These are phyloP conservation scores for Halcyon badia DNA, from an alignment of 2,797 vertebrate genomes.

Conservation along the genomic window DNA sequence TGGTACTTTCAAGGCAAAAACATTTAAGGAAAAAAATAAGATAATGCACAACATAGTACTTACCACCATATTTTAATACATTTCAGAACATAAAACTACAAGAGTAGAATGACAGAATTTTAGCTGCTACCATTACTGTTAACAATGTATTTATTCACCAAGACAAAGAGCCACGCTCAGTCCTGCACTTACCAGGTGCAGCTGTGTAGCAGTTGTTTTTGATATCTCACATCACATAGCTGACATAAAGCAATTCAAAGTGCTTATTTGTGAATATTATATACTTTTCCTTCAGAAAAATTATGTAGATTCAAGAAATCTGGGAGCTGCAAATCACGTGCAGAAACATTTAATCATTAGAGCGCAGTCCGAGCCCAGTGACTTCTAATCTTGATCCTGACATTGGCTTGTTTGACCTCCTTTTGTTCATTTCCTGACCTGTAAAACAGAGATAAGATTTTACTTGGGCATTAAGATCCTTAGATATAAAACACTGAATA, in stretches of 20 bases:
- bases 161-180: not conserved
- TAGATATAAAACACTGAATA: not conserved
- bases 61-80: not conserved
- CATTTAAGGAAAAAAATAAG: not conserved
- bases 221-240: not conserved
- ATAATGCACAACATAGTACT: not conserved
- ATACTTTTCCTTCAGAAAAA: not conserved
- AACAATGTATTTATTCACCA: not conserved
- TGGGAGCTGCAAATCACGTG: not conserved
- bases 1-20: not conserved
- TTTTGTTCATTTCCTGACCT: slow-evolving; percentile 6
- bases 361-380: rapidly evolving
- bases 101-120: not conserved
- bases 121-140: not conserved
- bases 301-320: not conserved
- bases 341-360: not conserved
- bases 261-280: not conserved
- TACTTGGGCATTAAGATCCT: not conserved
- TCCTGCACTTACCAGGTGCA: not conserved
- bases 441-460: not conserved
- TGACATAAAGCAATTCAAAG: not conserved
- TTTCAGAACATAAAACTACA: not conserved
- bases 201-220: not conserved
- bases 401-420: not conserved
- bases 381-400: not conserved